These are phyloP conservation scores for Yoshiicerus persimilis DNA, from an alignment of 1,140 invertebrate species.

Conservation along the genomic window DNA sequence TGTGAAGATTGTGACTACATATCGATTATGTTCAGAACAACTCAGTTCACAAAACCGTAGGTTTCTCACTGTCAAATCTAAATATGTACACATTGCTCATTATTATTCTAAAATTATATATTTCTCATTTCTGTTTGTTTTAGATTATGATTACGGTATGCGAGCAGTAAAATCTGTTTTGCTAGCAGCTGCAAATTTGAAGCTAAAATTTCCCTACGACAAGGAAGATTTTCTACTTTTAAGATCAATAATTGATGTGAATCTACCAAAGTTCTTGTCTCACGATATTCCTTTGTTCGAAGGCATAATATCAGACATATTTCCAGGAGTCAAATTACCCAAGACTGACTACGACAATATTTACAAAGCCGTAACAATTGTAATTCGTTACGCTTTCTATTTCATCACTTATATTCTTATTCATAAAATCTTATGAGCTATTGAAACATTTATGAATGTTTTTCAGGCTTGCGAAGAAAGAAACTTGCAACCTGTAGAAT, in stretches of 20 bases:
- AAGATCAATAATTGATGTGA: constrained; percentile 86
- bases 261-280: constrained; percentile 87
- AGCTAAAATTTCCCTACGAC: constrained; percentile 79
- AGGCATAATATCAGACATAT: constrained; percentile 88
- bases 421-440: constrained; percentile 13
- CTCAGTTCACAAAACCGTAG: constrained; percentile 67
- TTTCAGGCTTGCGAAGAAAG: constrained; percentile 59
- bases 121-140: background rate
- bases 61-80: background rate
- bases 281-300: constrained; percentile 86
- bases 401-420: background rate
- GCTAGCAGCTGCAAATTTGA: constrained; percentile 81
- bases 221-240: constrained; percentile 75
- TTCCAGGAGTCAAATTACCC: constrained; percentile 75
- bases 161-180: constrained; percentile 80
- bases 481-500: constrained; percentile 72
- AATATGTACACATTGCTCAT: no score
- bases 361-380: constrained; percentile 59
- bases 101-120: no score
- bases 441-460: background rate
- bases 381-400: constrained; percentile 13
- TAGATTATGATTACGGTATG: constrained; percentile 58
- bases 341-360: constrained; percentile 71
- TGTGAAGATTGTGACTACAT: constrained; percentile 86
- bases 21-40: constrained; percentile 85